These are phyloP conservation scores for Polyommatus icarus DNA, from an alignment of 2,888 invertebrate genomes.

Conservation along the genomic window DNA sequence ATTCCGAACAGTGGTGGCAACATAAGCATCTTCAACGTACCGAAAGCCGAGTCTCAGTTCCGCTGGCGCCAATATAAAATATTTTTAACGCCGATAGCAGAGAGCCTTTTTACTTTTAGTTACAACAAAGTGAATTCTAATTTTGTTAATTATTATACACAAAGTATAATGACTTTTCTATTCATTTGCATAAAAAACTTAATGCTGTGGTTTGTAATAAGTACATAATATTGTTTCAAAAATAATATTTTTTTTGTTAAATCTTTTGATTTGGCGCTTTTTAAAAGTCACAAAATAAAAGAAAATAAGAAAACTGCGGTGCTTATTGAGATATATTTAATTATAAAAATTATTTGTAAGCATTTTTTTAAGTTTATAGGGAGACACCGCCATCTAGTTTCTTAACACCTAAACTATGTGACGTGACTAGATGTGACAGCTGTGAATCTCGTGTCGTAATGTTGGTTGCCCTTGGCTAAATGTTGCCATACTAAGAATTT, in stretches of 20 bases:
- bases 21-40: constrained; percentile 49
- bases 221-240: neutral
- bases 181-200: neutral
- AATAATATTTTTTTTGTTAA: neutral
- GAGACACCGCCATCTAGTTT: neutral
- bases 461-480: neutral
- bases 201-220: neutral
- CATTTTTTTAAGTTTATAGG: neutral
- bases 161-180: neutral
- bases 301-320: neutral
- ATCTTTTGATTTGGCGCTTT: neutral
- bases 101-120: neutral
- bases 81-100: neutral
- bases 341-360: neutral
- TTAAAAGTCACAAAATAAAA: neutral
- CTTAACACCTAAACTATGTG: neutral
- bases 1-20: constrained; percentile 70
- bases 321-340: neutral
- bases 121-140: neutral
- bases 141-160: no score
- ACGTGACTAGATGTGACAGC: neutral
- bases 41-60: constrained; percentile 49
- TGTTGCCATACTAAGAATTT: neutral
- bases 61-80: constrained; percentile 53
- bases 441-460: neutral